Base-by-base conservation (phyloP, 2,113 vertebrate genomes). In the Meriones unguiculatus region DNA sequence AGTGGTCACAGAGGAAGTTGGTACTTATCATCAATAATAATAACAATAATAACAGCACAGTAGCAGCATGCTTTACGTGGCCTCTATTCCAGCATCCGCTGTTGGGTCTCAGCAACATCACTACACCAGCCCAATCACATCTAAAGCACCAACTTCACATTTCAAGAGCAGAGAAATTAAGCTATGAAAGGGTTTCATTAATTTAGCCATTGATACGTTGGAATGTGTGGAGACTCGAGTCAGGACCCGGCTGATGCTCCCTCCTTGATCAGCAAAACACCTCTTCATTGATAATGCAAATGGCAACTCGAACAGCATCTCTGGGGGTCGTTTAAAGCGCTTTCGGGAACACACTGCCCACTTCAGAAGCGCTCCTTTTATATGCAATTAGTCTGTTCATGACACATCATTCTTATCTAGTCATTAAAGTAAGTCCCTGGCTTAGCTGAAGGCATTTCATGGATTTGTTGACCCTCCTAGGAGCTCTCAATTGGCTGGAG, bases 381-480 rank as follows among this genome's bases (percentile, higher is more conserved):
- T 94, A 93, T 93, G 96, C 96, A 97, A 97, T 97, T 97, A 97
- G 96, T 97, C 96, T 97, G 97, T 96, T 96, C 97, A 98, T 96
- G 95, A 96, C 96, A 96, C 77, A 95, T 76, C 97, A 97, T 98
- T 96, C 97, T 94, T 94, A 95, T 93, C 95, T 91, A 93, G 77
- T 98, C 97, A 97, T 97, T 97, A 97, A 95, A 97, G 59, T 95
- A 94, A 96, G 95, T 95, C 95, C 94, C 95, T 89, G 96, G 97
- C 96, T 98, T 97, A 98, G 81, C 17, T 32, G 73, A 69, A 95
- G 64, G 50, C 73, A 70, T 86, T 96, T 93, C 57, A 65, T 92
- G 97, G 94, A 92, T 97, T 95, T 97, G 89, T 64, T 59, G 94
- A 89, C n/a, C 82, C 77, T 17, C 28, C 14, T 18, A 14, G 85